Evolutionary conservation across 2,888 invertebrate species (phyloP).

Genomic region (Digitonthophagus gazella): DNA sequence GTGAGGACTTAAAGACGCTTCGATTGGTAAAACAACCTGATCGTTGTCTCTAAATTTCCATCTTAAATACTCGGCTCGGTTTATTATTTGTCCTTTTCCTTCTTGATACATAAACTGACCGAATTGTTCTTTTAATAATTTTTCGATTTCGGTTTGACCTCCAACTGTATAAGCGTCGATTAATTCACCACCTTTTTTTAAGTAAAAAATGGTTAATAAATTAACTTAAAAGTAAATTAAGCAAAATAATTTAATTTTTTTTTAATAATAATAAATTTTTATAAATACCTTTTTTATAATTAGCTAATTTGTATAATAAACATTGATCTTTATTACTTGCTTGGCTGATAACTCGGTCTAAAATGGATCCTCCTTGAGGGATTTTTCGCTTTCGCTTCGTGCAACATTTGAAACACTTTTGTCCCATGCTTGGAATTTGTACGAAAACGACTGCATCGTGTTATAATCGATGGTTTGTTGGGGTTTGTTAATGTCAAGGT

Average conservation of each 20-base stretch:
- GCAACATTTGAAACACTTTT: conserved; percentile 52
- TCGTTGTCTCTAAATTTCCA: conserved; percentile 89
- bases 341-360: conserved; percentile 88
- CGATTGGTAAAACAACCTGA: conserved; percentile 82
- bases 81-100: conserved; percentile 81
- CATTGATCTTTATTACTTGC: conserved; percentile 84
- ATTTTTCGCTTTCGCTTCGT: conserved; percentile 51
- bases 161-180: conserved; percentile 84
- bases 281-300: conserved; percentile 77
- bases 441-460: conserved; percentile 37
- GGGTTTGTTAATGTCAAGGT: conserved; percentile 13
- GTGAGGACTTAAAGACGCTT: conserved; percentile 78
- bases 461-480: not conserved
- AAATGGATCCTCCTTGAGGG: conserved; percentile 69
- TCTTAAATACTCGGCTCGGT: conserved; percentile 81
- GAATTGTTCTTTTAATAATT: conserved; percentile 81
- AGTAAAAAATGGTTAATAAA: conserved; percentile 14
- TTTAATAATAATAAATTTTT: not conserved
- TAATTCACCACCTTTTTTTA: conserved; percentile 82
- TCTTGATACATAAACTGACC: conserved; percentile 84
- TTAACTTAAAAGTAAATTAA: not conserved
- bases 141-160: conserved; percentile 80
- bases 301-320: conserved; percentile 81
- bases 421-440: conserved; percentile 46
- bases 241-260: conserved; percentile 3